Base-by-base conservation (phyloP, 64 coral and sea anemone genomes). In the Catalaphyllia jardinei region DNA sequence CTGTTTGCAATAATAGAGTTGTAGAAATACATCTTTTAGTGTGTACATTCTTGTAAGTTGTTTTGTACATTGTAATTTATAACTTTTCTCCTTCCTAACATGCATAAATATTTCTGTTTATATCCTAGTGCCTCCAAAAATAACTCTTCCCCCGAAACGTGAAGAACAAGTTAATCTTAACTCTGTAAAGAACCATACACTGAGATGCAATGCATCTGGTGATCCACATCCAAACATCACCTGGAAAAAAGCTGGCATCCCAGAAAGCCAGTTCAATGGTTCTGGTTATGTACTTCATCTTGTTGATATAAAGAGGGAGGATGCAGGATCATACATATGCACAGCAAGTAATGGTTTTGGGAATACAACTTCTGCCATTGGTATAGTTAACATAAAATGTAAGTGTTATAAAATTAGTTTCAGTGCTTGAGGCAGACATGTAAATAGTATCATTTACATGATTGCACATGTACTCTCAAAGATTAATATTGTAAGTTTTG, bases 321-420 rank as follows among this genome's bases (percentile, higher is more conserved):
- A 83, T 83, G 60, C 19, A 24, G 80, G 80, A 42, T 83, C 80
- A 25, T 83, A 83, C 60, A 65, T 14, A 24, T 83, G 80, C 67
- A 83, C 60, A 35, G 80, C 60, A 3, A 33, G 33, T n/a, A 83
- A 83, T 83, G 61, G 60, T 25, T 67, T 25, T 65, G 80, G 80
- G 0, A 46, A 61, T 65, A 29, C 20, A 46, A 61, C 10, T 22
- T n/a, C 80, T 22, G 42, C 30, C 24, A 15, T 83, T 24, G 35
- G 60, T 17, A 29, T 67, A 13, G 80, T 65, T 20, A 24, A 10
- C 17, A 30, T 83, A n/a, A 65, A 1, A 31, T 65, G 80, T 83
- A 65, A 83, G 80, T 83, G 46, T 22, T 25, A 22, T 67, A 20
- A 67, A n/a, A 25, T 8, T 67, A 5, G 18, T 69, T 69, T 25